phyloP scores from a whole-genome alignment of 2,113 vertebrate species.

The Eulemur rufifrons region DNA sequence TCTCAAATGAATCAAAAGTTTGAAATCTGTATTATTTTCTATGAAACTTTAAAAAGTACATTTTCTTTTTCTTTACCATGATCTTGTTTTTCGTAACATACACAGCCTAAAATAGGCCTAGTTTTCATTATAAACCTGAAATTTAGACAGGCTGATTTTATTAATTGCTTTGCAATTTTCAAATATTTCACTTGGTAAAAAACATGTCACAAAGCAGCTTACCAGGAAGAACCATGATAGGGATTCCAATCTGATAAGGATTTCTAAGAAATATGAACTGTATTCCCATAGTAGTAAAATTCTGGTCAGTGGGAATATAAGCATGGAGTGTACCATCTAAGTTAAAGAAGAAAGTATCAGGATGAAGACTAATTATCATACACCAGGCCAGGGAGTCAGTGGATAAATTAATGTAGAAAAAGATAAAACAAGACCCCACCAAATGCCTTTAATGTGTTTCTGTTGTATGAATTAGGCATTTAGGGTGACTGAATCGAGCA shows the following conservation, averaged over 20 bases:
- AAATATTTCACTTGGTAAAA: conserved; percentile 40
- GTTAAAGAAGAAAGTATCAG: neutral
- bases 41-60: neutral
- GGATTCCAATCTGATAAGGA: neutral
- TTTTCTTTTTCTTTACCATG: neutral
- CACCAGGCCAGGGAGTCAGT: neutral
- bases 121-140: neutral
- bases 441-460: neutral
- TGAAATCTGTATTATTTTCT: neutral
- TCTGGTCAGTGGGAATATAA: neutral
- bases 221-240: neutral
- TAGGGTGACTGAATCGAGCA: neutral
- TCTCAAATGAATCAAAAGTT: conserved; percentile 17
- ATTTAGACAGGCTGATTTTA: conserved; percentile 2
- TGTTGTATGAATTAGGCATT: neutral
- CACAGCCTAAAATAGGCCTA: neutral
- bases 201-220: neutral
- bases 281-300: neutral
- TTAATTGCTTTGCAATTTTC: conserved; percentile 3
- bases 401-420: neutral
- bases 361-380: neutral
- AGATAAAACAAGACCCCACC: neutral
- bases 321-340: neutral
- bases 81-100: neutral
- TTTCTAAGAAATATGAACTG: neutral